Evolutionary conservation across 30 jellyfish, hydroid and myxozoan species (phyloP).

Genomic region (Hydractinia echinata): DNA sequence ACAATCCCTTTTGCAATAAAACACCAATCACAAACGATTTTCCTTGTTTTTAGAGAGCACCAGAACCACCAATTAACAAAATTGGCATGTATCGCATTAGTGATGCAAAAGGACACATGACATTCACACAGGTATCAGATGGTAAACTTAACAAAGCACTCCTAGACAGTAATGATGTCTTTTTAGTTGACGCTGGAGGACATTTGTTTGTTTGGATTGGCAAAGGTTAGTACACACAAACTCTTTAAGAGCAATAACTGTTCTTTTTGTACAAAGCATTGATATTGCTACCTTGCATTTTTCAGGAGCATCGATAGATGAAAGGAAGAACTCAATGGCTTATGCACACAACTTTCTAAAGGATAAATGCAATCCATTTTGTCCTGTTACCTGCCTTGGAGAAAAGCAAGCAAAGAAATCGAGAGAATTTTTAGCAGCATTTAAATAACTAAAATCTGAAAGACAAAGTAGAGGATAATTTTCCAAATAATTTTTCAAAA

Average conservation of each 20-base stretch:
- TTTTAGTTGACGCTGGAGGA: conserved; percentile 69
- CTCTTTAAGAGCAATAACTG: background rate
- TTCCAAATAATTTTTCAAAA: no score
- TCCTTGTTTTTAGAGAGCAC: background rate
- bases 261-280: background rate
- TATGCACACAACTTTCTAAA: conserved; percentile 47
- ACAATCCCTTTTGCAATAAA: background rate
- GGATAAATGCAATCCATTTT: conserved; percentile 23
- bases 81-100: conserved; percentile 40
- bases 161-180: conserved; percentile 40
- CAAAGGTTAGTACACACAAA: conserved; percentile 5
- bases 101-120: conserved; percentile 74
- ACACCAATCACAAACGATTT: background rate
- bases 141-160: background rate
- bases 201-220: conserved; percentile 94
- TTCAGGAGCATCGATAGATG: conserved; percentile 67
- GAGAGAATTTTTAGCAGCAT: background rate
- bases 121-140: conserved; percentile 6
- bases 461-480: no score
- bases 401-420: conserved; percentile 27
- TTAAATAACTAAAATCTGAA: background rate
- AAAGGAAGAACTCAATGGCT: conserved; percentile 67
- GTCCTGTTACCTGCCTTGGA: conserved; percentile 15
- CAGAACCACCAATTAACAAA: conserved; percentile 8
- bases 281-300: background rate